Evolutionary conservation across 1,140 invertebrate genomes (phyloP).

Genomic region (Periplaneta americana): DNA sequence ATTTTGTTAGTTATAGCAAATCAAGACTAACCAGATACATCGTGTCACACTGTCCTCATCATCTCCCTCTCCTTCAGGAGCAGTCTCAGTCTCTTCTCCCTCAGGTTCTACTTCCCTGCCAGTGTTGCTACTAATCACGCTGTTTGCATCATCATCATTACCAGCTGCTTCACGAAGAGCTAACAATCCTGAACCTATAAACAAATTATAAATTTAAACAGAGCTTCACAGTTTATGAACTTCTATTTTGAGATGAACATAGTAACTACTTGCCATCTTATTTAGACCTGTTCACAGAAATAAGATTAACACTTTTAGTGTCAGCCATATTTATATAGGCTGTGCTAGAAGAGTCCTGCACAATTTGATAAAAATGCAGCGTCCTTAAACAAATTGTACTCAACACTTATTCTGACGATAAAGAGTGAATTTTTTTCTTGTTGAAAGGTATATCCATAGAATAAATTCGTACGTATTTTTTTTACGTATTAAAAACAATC

Average conservation of each 20-base stretch:
- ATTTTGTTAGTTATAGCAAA: too few species aligned
- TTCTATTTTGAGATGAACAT: neutral
- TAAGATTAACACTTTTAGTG: too few species aligned
- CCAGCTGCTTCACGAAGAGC: constrained; percentile 7
- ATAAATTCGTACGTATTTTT: too few species aligned
- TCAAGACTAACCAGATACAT: constrained; percentile 76
- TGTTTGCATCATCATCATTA: constrained; percentile 55
- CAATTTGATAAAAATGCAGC: too few species aligned
- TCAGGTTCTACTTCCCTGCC: constrained; percentile 55
- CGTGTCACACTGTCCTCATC: constrained; percentile 83
- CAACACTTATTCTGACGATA: too few species aligned
- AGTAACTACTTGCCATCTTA: neutral
- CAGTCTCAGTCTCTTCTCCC: constrained; percentile 83
- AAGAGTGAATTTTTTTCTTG: too few species aligned
- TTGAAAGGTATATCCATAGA: too few species aligned
- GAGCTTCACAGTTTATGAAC: constrained; percentile 13
- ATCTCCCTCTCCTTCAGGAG: constrained; percentile 76
- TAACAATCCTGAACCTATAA: constrained; percentile 24
- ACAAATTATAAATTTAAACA: constrained; percentile 34
- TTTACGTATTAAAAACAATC: too few species aligned
- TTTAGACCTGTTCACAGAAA: too few species aligned
- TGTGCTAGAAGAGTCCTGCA: too few species aligned
- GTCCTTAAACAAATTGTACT: too few species aligned
- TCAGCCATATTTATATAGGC: too few species aligned
- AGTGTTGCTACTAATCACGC: constrained; percentile 54